A percentile compares a stretch with the other conserved stretches of the same genome.
Evolutionary conservation across 2,113 vertebrate species (phyloP).

Genomic region (Austrofundulus limnaeus): DNA sequence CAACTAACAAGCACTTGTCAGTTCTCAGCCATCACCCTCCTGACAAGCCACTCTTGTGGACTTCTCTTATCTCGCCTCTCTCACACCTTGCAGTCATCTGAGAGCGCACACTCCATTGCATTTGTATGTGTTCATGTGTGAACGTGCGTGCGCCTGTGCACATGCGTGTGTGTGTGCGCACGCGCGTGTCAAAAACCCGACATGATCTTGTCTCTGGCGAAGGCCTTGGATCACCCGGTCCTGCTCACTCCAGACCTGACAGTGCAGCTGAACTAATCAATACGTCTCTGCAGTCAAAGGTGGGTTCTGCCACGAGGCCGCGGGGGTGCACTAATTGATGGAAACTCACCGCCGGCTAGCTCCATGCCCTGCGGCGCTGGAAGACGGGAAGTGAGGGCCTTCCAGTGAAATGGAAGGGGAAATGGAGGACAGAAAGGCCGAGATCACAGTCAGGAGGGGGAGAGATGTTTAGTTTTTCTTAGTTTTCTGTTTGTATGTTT

Average conservation of each 20-base stretch:
- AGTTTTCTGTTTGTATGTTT: constrained; percentile 45
- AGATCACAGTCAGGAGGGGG: constrained; percentile 66
- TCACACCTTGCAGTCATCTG: constrained; percentile 76
- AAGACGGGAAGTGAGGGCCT: constrained; percentile 77
- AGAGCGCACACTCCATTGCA: constrained; percentile 77
- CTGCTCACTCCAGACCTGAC: constrained; percentile 93
- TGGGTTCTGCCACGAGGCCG: constrained; percentile 84
- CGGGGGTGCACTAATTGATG: constrained; percentile 92
- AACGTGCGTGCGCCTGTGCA: constrained; percentile 7
- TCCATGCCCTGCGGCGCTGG: constrained; percentile 86
- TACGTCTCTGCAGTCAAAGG: constrained; percentile 87
- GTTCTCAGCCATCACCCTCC: constrained; percentile 82
- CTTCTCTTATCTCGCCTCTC: constrained; percentile 87
- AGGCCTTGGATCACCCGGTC: constrained; percentile 88
- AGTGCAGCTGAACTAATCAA: constrained; percentile 96
- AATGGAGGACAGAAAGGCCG: constrained; percentile 62
- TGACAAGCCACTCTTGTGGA: constrained; percentile 90
- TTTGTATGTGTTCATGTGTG: constrained; percentile 47
- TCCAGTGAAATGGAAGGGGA: constrained; percentile 66
- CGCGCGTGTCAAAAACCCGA: constrained; percentile 73
- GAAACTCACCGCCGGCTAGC: constrained; percentile 89
- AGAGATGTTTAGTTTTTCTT: constrained; percentile 56
- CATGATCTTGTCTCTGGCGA: constrained; percentile 86
- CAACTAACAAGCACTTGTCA: constrained; percentile 90
- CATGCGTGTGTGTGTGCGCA: constrained; percentile 54